Percentiles rank a stretch among this genome's conserved stretches.
Conservation (phyloP, 2,113 vertebrate species). For the Rhegmatorhina hoffmannsi region DNA sequence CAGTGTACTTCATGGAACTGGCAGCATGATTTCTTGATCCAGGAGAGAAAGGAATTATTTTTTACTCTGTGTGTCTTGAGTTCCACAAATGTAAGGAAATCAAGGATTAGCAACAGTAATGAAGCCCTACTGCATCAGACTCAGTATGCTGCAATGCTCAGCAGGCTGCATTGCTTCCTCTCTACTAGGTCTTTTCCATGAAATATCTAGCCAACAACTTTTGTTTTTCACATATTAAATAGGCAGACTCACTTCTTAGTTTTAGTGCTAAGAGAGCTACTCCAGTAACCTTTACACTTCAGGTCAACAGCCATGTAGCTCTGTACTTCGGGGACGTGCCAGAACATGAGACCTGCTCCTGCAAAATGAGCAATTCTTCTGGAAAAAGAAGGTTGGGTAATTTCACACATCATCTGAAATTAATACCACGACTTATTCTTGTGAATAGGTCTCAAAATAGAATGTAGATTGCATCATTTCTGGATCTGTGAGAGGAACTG, state of each 20-base stretch:
- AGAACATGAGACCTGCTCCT: background rate
- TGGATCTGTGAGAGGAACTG: background rate
- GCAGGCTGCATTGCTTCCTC: background rate
- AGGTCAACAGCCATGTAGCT: background rate
- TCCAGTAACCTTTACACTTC: background rate
- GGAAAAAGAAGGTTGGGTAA: background rate
- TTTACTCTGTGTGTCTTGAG: background rate
- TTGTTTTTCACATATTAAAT: fast-evolving
- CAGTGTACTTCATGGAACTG: background rate
- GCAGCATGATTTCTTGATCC: background rate
- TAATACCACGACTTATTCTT: background rate
- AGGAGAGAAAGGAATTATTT: background rate
- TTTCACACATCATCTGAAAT: background rate
- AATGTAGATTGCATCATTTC: background rate
- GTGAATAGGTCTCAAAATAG: background rate
- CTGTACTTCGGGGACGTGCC: background rate
- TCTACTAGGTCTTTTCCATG: background rate
- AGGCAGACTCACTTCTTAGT: background rate
- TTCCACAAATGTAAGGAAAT: background rate
- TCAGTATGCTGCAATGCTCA: background rate
- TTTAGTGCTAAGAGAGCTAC: background rate
- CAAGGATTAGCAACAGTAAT: background rate
- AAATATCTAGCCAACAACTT: background rate
- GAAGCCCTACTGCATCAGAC: background rate
- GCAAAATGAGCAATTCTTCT: background rate